phyloP scores from a whole-genome alignment of 2,888 invertebrate genomes.

The Eueremaeus valkanovi region DNA sequence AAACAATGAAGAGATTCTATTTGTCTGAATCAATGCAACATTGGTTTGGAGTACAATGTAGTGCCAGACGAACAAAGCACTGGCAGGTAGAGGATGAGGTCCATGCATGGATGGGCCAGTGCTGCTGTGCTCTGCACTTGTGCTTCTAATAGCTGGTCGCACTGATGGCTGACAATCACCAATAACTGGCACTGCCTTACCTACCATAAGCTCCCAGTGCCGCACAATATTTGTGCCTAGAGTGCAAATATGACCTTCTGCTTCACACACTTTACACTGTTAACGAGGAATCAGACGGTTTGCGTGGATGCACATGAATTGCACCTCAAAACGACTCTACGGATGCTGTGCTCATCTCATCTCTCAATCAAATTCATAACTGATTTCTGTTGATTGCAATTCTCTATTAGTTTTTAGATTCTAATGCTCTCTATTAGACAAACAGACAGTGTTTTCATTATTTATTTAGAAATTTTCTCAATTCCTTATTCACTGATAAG shows the following conservation, averaged over 20 bases:
- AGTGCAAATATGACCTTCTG: constrained; percentile 7
- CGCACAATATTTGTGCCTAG: background rate
- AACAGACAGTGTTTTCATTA: no score
- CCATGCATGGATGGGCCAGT: constrained; percentile 15
- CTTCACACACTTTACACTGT: background rate
- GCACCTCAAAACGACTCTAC: background rate
- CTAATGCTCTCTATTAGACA: background rate
- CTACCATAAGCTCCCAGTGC: background rate
- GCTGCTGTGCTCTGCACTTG: constrained; percentile 1
- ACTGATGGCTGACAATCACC: constrained; percentile 22
- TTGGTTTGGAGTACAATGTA: background rate
- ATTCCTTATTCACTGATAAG: no score
- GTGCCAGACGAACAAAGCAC: background rate
- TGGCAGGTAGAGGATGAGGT: constrained; percentile 9
- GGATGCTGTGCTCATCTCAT: constrained; percentile 8
- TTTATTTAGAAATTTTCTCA: no score
- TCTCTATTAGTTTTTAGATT: background rate
- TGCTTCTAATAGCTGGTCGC: no score
- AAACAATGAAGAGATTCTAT: constrained; percentile 11
- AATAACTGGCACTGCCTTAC: background rate
- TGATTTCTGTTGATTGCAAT: background rate
- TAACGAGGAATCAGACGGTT: constrained; percentile 2
- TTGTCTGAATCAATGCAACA: background rate
- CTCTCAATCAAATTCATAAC: background rate
- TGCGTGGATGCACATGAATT: constrained; percentile 27